Conservation (phyloP, 2,888 invertebrate species). For the Latheticus oryzae region DNA sequence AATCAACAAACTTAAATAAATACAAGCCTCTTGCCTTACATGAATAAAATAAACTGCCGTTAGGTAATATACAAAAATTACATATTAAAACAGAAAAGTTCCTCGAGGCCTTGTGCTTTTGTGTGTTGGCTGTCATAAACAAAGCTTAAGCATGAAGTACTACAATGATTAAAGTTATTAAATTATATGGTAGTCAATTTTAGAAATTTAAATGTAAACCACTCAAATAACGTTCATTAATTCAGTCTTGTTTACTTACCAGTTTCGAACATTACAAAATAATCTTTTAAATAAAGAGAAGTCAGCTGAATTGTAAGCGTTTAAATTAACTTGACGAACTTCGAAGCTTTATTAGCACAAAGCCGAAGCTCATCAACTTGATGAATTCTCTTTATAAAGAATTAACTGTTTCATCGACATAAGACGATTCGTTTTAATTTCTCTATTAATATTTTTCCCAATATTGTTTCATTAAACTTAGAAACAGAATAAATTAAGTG, state of each 20-base stretch:
- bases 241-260: constrained; percentile 18
- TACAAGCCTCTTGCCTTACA: background rate
- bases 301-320: constrained; percentile 17
- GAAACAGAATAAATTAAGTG: too few relatives aligned
- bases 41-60: constrained; percentile 3
- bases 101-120: constrained; percentile 15
- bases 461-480: too few relatives aligned
- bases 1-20: constrained; percentile 7
- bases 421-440: background rate
- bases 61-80: constrained; percentile 4
- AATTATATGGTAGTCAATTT: constrained; percentile 14
- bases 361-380: constrained; percentile 13
- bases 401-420: constrained; percentile 10
- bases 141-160: constrained; percentile 2
- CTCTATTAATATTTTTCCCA: background rate
- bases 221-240: constrained; percentile 15
- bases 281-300: constrained; percentile 26
- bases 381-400: constrained; percentile 5
- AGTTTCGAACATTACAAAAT: constrained; percentile 22
- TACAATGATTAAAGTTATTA: constrained; percentile 18
- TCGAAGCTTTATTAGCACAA: constrained; percentile 14
- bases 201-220: constrained; percentile 11
- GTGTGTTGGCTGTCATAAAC: constrained; percentile 5
- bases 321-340: constrained; percentile 23
- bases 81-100: constrained; percentile 4